Evolutionary conservation across 2,888 invertebrate genomes (phyloP), one percentile per base, ranked within the genome.

Genomic region (Eupithecia pulchellata): DNA sequence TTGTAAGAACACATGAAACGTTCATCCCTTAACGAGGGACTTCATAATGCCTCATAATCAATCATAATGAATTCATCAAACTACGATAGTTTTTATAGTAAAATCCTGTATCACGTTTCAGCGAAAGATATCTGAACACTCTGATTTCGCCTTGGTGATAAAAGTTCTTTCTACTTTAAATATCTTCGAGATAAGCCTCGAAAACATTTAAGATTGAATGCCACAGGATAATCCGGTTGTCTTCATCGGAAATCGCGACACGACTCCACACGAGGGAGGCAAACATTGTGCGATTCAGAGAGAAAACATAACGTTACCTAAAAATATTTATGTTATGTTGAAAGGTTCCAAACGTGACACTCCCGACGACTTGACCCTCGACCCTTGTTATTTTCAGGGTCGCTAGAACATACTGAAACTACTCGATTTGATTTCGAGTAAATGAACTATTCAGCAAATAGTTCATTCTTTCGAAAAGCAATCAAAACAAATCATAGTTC

Each of bases 231-330:
- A 47, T 47, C 20, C 20, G 47, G 47, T 47, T 47, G 20, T 6
- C 47, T 47, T 47, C 47, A 47, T 47, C 47, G 47, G 47, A 47
- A 20, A 47, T 47, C 47, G 20, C 11, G 47, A 20, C 47, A 47
- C 20, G 47, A 20, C 9, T 47, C 4, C 47, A 20, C 32, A 32
- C 42, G 42, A 20, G 9, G 2, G 20, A 47, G 47, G 47, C 20
- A 47, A 47, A 47, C 20, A 47, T 47, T 20, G 47, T 47, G n/a
- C n/a, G 20, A 20, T 20, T 20, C 20, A 47, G 47, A 20, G 20
- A 1, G 42, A 47, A 47, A 47, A 47, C 20, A 47, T 47, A 11
- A 20, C 20, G 9, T 47, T 47, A 6, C 39, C 20, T 47, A n/a
- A 42, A 47, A 11, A 47, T 47, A 42, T 47, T 20, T 20, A 20